Evolutionary conservation across 2,888 invertebrate species (phyloP), one percentile per base, ranked within the genome.

Genomic region (Eupithecia inturbata): DNA sequence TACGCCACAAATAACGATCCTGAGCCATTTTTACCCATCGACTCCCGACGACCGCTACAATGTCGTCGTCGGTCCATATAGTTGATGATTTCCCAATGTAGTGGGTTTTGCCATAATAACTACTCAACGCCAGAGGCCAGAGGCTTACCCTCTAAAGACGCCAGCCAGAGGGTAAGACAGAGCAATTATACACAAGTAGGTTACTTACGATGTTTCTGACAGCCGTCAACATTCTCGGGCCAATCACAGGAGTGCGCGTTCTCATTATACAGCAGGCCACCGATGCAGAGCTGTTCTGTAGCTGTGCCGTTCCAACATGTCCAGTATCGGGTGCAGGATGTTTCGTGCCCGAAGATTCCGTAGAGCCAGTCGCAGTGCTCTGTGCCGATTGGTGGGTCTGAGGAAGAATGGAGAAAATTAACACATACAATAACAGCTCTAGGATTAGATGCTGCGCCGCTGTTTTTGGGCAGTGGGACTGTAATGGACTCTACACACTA

Each of bases 261-360:
- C 91, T 98, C 98, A 88, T 98, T 98, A 95, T 98, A 98, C 36
- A 98, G 95, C 66, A 98, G 95, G 0, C 98, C 98, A 33, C 98
- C 98, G 85, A 98, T 98, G 91, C 98, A 98, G 70, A 98, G 96
- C 89, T 98, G 98, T 87, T 98, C 98, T 0, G 98, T 98, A 16
- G 98, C 97, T 0, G 98, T 98, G 22, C 98, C 98, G 90, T 98
- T 98, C 98, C 98, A 98, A 89, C 98, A 98, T 0, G 98, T 98
- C 98, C 98, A 98, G 89, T 98, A 98, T 68, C 74, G 95, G 6
- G 98, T 98, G 94, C 98, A 98, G 1, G 98, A 98, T 0, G 98
- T 98, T 94, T 98, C 98, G 90, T 98, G 98, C 0, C 98, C 98
- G 92, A 98, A 98, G 87, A 98, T 98, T 67, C 98, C 98, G 91